Percentiles rank a stretch among this genome's conserved stretches.
Conservation (phyloP, 2,113 vertebrate genomes). For the Sitta europaea region DNA sequence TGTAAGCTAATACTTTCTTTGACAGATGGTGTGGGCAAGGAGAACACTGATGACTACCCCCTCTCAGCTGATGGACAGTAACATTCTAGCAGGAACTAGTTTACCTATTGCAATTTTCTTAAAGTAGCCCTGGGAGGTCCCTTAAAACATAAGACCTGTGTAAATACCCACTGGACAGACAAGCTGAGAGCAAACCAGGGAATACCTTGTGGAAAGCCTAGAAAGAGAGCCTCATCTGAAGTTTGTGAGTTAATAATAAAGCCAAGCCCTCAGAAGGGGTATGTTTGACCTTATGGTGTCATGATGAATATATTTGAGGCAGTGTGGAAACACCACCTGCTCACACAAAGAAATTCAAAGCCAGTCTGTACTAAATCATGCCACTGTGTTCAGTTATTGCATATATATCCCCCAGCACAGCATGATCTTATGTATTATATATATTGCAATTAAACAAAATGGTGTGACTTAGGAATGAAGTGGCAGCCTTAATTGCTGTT, state of each 20-base stretch:
- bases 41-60: neutral
- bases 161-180: neutral
- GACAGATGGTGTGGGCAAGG: neutral
- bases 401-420: constrained; percentile 67
- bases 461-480: constrained; percentile 66
- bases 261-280: constrained; percentile 46
- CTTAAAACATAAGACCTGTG: neutral
- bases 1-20: neutral
- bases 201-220: constrained; percentile 26
- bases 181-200: constrained; percentile 9
- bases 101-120: neutral
- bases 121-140: neutral
- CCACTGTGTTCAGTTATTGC: constrained; percentile 68
- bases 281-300: constrained; percentile 71
- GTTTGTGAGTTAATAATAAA: constrained; percentile 57
- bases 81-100: neutral
- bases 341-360: constrained; percentile 67
- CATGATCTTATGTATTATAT: constrained; percentile 71
- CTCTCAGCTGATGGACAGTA: neutral
- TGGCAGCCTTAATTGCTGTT: constrained; percentile 68
- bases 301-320: constrained; percentile 63
- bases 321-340: constrained; percentile 67
- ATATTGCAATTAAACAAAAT: constrained; percentile 71
- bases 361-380: constrained; percentile 68
- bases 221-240: constrained; percentile 36